These are phyloP conservation scores for Linurgus olivaceus DNA, from an alignment of 2,797 vertebrate species.

Conservation along the genomic window DNA sequence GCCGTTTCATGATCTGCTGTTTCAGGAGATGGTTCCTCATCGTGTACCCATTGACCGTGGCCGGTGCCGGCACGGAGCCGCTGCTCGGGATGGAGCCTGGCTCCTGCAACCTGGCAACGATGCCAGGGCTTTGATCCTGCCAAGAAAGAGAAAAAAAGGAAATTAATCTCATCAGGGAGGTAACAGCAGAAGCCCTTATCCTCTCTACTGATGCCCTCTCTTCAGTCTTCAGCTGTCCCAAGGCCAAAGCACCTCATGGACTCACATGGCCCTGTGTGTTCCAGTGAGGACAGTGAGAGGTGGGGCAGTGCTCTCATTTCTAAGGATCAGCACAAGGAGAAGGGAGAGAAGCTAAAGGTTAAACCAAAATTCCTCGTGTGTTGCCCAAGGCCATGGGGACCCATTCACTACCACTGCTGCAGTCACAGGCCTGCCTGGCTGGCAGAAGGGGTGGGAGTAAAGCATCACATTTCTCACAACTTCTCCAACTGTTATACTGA, in stretches of 20 bases:
- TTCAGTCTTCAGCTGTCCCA: not conserved
- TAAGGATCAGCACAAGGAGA: not conserved
- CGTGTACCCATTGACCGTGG: conserved; percentile 69
- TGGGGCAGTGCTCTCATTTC: not conserved
- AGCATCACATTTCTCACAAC: conserved; percentile 25
- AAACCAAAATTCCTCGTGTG: not conserved
- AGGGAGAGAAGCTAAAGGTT: conserved; percentile 3
- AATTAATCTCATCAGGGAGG: conserved; percentile 48
- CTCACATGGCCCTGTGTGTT: not conserved
- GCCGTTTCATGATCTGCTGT: conserved; percentile 76
- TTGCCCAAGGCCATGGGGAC: not conserved
- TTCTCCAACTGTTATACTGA: conserved; percentile 28
- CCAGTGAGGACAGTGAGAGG: not conserved
- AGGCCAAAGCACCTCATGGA: conserved; percentile 1
- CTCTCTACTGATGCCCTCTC: not conserved
- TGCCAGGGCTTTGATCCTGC: conserved; percentile 76
- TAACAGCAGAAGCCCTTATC: not conserved
- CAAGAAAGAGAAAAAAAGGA: conserved; percentile 46
- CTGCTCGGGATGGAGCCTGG: conserved; percentile 66
- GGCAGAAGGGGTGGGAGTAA: conserved; percentile 36
- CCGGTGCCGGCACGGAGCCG: conserved; percentile 48
- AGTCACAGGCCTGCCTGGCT: conserved; percentile 10
- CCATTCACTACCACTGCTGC: not conserved
- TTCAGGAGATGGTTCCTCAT: conserved; percentile 77
- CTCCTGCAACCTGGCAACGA: conserved; percentile 77